phyloP scores from a whole-genome alignment of 1,140 invertebrate genomes.

The Trachymyrmex cornetzi region DNA sequence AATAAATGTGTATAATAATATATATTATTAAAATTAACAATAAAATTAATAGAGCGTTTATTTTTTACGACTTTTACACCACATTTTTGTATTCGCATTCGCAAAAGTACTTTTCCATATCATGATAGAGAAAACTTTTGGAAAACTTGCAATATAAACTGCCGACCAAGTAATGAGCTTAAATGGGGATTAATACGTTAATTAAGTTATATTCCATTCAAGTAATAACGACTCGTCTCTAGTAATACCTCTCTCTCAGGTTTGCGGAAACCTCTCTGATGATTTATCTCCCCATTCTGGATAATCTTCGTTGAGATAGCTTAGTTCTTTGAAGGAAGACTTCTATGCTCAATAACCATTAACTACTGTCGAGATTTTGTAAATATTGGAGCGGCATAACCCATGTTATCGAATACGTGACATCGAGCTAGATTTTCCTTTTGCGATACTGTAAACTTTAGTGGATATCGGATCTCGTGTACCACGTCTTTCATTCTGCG shows the following conservation, averaged over 20 bases:
- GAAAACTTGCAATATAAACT: slow-evolving; percentile 23
- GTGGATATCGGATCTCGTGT: not conserved
- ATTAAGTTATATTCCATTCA: slow-evolving; percentile 50
- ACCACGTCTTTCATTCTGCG: slow-evolving; percentile 8
- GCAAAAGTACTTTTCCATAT: not conserved
- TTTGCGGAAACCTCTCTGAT: slow-evolving; percentile 22
- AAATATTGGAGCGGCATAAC: slow-evolving; percentile 28
- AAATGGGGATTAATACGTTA: slow-evolving; percentile 29
- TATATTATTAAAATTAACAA: not conserved
- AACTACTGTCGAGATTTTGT: slow-evolving; percentile 31
- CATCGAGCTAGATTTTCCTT: slow-evolving; percentile 28
- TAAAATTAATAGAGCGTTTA: not conserved
- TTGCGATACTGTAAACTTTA: slow-evolving; percentile 19
- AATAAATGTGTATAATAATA: not conserved
- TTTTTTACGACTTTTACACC: not conserved
- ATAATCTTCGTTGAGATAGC: slow-evolving; percentile 37
- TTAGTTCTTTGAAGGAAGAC: slow-evolving; percentile 1
- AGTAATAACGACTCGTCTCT: slow-evolving; percentile 40
- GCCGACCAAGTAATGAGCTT: slow-evolving; percentile 21
- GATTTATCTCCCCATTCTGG: slow-evolving; percentile 38
- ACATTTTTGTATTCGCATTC: not conserved
- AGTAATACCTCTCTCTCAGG: slow-evolving; percentile 32
- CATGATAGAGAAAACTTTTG: not conserved
- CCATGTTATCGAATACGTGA: slow-evolving; percentile 41
- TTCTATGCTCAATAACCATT: slow-evolving; percentile 18